These are phyloP conservation scores for Ptilonorhynchus violaceus DNA, from an alignment of 2,113 vertebrate genomes.

Conservation along the genomic window DNA sequence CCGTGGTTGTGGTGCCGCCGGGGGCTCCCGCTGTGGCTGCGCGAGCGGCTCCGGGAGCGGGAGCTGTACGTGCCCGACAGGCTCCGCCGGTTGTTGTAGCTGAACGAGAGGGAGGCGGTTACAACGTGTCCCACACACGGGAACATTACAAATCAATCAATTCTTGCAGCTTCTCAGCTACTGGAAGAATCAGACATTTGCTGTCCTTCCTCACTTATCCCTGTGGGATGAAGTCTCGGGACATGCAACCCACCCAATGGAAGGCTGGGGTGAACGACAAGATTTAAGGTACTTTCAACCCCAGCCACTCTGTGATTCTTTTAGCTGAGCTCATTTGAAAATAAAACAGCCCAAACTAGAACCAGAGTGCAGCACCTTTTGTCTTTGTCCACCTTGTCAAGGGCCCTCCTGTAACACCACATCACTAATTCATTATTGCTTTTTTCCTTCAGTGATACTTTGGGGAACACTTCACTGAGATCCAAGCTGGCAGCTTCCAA, in stretches of 20 bases:
- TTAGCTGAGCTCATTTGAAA: not conserved
- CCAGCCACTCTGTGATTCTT: not conserved
- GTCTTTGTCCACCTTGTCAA: accelerated
- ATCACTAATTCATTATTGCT: accelerated
- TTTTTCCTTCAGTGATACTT: not conserved
- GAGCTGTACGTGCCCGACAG: constrained; percentile 97
- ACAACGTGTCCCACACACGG: accelerated
- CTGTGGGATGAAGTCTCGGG: accelerated
- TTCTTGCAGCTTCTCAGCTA: accelerated
- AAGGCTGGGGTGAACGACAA: not conserved
- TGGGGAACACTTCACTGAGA: not conserved
- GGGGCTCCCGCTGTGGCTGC: constrained; percentile 91
- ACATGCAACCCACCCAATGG: accelerated
- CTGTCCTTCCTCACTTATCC: no score
- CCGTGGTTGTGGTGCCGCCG: constrained; percentile 86
- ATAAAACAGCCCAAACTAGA: not conserved
- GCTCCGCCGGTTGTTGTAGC: constrained; percentile 94
- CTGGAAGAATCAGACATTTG: not conserved
- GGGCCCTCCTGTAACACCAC: not conserved
- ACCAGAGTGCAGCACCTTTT: accelerated
- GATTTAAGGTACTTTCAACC: not conserved
- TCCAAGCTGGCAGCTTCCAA: not conserved
- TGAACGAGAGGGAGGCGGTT: not conserved
- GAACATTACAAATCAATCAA: accelerated
- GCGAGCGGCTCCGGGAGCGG: constrained; percentile 89